These are phyloP conservation scores for Carlito syrichta DNA, from an alignment of 2,113 vertebrate species.

Conservation along the genomic window DNA sequence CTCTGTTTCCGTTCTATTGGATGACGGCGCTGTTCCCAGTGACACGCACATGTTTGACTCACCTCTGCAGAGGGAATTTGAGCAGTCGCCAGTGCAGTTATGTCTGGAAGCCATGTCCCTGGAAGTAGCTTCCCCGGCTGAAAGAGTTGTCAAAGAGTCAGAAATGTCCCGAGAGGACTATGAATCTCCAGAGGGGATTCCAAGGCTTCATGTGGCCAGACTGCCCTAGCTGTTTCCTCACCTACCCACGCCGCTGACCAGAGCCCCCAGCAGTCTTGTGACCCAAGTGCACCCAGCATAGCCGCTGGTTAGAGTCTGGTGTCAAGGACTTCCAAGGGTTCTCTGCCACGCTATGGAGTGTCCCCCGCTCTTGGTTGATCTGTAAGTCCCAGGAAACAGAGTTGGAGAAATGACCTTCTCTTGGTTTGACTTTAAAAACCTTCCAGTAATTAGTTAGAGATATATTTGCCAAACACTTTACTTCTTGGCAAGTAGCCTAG, in stretches of 20 bases:
- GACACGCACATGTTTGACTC: not conserved
- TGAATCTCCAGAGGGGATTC: not conserved
- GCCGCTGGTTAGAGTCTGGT: not conserved
- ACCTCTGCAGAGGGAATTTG: not conserved
- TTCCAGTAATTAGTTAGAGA: not conserved
- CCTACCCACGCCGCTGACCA: not conserved
- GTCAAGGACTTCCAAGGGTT: not conserved
- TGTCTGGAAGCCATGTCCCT: not conserved
- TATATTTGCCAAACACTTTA: not conserved
- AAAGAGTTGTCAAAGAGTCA: not conserved
- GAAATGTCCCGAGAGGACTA: not conserved
- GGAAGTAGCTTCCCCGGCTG: not conserved
- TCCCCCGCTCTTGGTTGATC: not conserved
- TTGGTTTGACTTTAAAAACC: not conserved
- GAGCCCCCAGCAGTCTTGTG: not conserved
- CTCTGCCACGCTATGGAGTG: not conserved
- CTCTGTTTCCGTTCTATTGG: not conserved
- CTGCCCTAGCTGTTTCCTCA: too few species aligned
- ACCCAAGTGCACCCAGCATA: not conserved
- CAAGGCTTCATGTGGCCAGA: not conserved
- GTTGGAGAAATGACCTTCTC: not conserved
- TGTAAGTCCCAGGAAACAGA: not conserved
- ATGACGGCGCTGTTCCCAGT: not conserved
- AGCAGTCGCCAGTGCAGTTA: not conserved
- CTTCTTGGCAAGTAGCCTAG: not conserved